Evolutionary conservation across 2,888 invertebrate genomes (phyloP), one percentile per base, ranked within the genome.

Genomic region (Cheilosia vulpina): DNA sequence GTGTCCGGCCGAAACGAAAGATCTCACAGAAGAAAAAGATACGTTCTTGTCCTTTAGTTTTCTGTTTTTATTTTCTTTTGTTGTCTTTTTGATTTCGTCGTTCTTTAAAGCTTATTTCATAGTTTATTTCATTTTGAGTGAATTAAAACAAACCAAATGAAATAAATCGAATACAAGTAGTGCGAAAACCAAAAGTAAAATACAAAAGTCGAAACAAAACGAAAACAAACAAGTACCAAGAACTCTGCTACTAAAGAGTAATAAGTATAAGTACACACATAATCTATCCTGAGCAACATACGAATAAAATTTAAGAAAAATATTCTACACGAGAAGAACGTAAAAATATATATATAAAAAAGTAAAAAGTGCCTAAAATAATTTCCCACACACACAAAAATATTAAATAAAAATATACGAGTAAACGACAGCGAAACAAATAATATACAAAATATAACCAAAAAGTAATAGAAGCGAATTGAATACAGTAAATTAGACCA

Each of bases 1-100:
- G 92, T 92, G 92, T 92, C 92, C 92, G 92, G 89, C 92, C 92
- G 91, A 92, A 92, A 91, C 91, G 91, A 92, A 91, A 91, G 92
- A 92, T 91, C 91, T 90, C 90, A 90, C 87, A 69, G 57, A 79
- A 80, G 71, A 80, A 66, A 65, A 80, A 60, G 45, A 73, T 71
- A 52, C 71, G 80, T 85, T 85, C 80, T 85, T 85, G 76, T 72
- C 72, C 62, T 81, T 85, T 76, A 76, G 50, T 78, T 85, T 85
- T 85, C 66, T 17, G 72, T 82, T 87, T 81, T 55, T 58, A 38
- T 71, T 69, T 66, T 66, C 38, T n/a, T 45, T 71, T 60, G 27
- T 72, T 79, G 38, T 62, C 45, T 47, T 17, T 82, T 65, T 24
- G 43, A n/a, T 75, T 79, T 52, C 47, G 24, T 68, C 27, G 27